These are phyloP conservation scores for Cyprinodon variegatus DNA, from an alignment of 2,113 vertebrate species.

Conservation along the genomic window DNA sequence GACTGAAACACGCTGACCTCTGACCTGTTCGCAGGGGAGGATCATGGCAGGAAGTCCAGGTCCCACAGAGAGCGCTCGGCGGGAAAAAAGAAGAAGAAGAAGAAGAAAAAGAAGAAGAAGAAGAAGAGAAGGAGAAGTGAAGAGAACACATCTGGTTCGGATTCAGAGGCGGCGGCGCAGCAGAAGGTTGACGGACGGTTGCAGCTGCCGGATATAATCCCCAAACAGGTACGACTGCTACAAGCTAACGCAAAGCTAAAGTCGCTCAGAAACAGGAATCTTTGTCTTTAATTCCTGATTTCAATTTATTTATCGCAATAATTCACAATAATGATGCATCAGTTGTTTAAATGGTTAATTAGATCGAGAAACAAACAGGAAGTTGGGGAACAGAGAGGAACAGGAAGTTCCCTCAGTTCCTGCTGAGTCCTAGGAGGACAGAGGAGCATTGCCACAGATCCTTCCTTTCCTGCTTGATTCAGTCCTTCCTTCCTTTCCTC, in stretches of 20 bases:
- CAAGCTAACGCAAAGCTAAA: not conserved
- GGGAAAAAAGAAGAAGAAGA: slow-evolving; percentile 72
- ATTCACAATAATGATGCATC: no score
- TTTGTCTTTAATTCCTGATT: no score
- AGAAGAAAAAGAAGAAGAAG: slow-evolving; percentile 69
- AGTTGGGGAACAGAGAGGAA: no score
- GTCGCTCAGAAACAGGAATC: no score
- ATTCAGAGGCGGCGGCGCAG: slow-evolving; percentile 50
- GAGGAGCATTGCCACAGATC: no score
- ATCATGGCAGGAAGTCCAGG: slow-evolving; percentile 52
- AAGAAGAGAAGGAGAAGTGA: slow-evolving; percentile 65
- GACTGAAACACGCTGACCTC: not conserved
- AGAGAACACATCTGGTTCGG: slow-evolving; percentile 68
- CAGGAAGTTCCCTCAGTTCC: no score
- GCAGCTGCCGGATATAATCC: slow-evolving; percentile 79
- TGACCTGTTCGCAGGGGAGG: slow-evolving; percentile 37
- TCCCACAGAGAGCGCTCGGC: slow-evolving; percentile 48
- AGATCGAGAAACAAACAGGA: no score
- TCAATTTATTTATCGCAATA: no score
- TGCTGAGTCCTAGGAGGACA: no score
- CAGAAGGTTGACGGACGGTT: slow-evolving; percentile 40
- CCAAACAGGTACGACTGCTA: slow-evolving; percentile 64
- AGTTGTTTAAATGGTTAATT: no score
- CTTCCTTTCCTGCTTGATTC: no score
- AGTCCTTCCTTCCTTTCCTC: no score